Evolutionary conservation across 2,797 vertebrate genomes (phyloP).

Genomic region (Acipenser transmontanus): DNA sequence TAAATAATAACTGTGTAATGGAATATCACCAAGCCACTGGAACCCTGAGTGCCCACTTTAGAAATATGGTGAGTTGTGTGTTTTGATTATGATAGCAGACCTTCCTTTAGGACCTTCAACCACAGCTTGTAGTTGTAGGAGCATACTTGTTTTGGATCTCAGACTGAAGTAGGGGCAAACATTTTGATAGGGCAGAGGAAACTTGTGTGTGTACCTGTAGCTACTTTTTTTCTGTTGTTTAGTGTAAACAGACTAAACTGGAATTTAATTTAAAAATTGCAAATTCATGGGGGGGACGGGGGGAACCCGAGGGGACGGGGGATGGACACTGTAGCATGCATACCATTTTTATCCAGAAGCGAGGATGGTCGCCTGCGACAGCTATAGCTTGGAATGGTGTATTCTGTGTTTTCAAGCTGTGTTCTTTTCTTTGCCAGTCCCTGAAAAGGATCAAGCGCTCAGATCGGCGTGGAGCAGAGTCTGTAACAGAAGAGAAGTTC

Average conservation of each 20-base stretch:
- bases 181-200: no score
- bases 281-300: background rate
- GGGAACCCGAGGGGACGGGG: slow-evolving; percentile 2
- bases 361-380: background rate
- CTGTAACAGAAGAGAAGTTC: slow-evolving; percentile 92
- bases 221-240: no score
- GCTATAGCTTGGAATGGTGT: background rate
- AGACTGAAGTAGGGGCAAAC: no score
- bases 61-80: slow-evolving; percentile 68
- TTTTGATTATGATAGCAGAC: background rate
- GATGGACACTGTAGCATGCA: no score
- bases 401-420: background rate
- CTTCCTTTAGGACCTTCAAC: background rate
- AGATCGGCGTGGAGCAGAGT: slow-evolving; percentile 85
- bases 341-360: background rate
- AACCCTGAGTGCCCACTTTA: slow-evolving; percentile 72
- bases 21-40: slow-evolving; percentile 72
- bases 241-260: no score
- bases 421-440: slow-evolving; percentile 55
- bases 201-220: no score
- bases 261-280: no score
- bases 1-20: slow-evolving; percentile 96
- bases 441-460: slow-evolving; percentile 92
- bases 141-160: no score
- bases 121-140: no score